Evolutionary conservation across 30 jellyfish, hydroid and myxozoan genomes (phyloP), one percentile per base, ranked within the genome.

Genomic region (Aurelia sp.): DNA sequence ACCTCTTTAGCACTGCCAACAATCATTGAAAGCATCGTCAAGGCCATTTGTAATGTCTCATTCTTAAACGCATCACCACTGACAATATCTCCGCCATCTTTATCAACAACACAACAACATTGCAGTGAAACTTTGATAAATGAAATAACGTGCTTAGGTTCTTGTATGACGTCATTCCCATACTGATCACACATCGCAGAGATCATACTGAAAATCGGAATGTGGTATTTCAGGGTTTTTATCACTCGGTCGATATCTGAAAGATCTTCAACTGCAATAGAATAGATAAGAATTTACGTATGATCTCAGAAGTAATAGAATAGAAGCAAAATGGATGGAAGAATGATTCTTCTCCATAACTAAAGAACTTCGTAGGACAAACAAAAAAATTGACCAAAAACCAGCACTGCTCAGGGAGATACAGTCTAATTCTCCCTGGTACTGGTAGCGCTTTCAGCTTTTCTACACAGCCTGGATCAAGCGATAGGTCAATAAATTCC

Each of bases 151-250:
- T 86, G 92, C 21, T 66, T 23, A 51, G 90, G 81, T 31, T 92
- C 83, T 52, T 92, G 52, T 60, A 86, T 50, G 27, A 92, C 86
- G 18, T 67, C 33, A 52, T 74, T 78, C 3, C 95, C 98, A 70
- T 73, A 88, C 4, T 74, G 61, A 40, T 92, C 98, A 70, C 94
- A 66, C 76, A 92, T 74, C 17, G 98, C 96, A 7, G 98, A 79
- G 35, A 81, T 62, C 84, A 82, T 62, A 57, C 92, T 63, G 90
- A 86, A 89, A 40, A 88, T 51, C 41, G 86, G 92, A 8, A 92
- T 86, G 19, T 83, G 63, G 51, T 35, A 51, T 71, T 86, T 71
- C 74, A 90, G 62, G 3, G 44, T 23, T 1, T 44, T 0, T 17
- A 90, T 68, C 13, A 31, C 20, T 2, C 17, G 44, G 52, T 89